A percentile compares a stretch with the other conserved stretches of the same genome.
Evolutionary conservation across 2,888 invertebrate genomes (phyloP).

Genomic region (Heliconius sara): DNA sequence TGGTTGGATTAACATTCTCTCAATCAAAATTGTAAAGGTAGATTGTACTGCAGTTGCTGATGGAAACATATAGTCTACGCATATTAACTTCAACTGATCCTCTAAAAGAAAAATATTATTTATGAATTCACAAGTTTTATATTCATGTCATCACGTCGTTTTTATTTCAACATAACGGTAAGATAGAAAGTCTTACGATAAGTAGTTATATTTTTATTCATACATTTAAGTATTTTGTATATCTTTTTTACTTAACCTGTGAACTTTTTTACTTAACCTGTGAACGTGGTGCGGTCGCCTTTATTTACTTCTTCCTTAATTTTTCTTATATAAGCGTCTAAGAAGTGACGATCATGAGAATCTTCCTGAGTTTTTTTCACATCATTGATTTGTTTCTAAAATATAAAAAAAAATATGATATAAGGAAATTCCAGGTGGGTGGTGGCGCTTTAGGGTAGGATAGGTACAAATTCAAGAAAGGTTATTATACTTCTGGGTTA

Average conservation of each 20-base stretch:
- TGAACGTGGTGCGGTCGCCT: slow-evolving; percentile 69
- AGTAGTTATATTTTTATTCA: neutral
- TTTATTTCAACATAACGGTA: neutral
- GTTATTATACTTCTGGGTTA: neutral
- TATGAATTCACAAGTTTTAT: neutral
- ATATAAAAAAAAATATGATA: neutral
- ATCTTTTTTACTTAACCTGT: slow-evolving; percentile 64
- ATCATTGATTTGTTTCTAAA: slow-evolving; percentile 79
- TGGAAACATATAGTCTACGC: slow-evolving; percentile 86
- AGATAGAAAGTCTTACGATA: neutral
- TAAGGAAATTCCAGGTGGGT: neutral
- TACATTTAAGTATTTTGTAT: neutral
- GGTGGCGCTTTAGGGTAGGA: too few relatives aligned
- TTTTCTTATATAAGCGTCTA: slow-evolving; percentile 85
- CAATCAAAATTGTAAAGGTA: slow-evolving; percentile 79
- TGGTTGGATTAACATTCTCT: slow-evolving; percentile 83
- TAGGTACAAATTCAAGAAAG: neutral
- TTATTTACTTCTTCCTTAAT: slow-evolving; percentile 76
- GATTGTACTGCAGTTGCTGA: slow-evolving; percentile 80
- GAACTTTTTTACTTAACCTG: slow-evolving; percentile 71
- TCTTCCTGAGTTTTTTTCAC: slow-evolving; percentile 72
- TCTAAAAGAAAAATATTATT: slow-evolving; percentile 58
- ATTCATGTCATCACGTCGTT: neutral
- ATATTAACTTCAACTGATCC: slow-evolving; percentile 83
- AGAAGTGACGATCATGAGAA: slow-evolving; percentile 82